A percentile compares a stretch with the other conserved stretches of the same genome.
Conservation (phyloP, 1,140 invertebrate genomes). For the Sycobia sp. region DNA sequence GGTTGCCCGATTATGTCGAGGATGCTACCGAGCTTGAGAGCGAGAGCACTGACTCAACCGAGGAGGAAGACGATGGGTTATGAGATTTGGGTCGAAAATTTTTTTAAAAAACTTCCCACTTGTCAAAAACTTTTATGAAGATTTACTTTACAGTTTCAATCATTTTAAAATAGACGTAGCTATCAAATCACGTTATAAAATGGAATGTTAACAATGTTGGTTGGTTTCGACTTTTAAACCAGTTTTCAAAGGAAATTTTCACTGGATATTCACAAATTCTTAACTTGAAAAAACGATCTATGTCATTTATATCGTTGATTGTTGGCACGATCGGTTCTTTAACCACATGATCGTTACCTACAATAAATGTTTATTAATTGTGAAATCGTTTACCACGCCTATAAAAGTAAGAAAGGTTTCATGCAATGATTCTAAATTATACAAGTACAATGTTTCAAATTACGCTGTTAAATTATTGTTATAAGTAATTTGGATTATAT, state of each 20-base stretch:
- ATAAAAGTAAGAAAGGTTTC: no score
- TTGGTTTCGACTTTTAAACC: no score
- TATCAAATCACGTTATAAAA: no score
- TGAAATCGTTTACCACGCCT: constrained; percentile 6
- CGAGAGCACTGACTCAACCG: constrained; percentile 50
- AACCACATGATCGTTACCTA: no score
- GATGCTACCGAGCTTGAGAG: constrained; percentile 41
- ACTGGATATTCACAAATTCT: no score
- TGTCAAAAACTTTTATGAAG: neutral
- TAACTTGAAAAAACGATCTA: no score
- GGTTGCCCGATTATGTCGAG: constrained; percentile 43
- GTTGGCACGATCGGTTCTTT: constrained; percentile 5
- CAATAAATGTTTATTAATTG: constrained; percentile 27
- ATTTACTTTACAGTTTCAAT: no score
- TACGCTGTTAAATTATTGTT: neutral
- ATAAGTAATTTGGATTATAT: neutral
- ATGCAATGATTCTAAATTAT: constrained; percentile 12
- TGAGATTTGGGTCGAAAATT: constrained; percentile 26
- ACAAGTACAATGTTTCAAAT: constrained; percentile 10
- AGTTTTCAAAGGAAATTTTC: no score
- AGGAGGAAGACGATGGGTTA: constrained; percentile 39
- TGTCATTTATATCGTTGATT: constrained; percentile 16
- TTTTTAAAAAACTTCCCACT: constrained; percentile 10
- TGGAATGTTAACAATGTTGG: no score
- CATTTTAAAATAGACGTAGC: no score